phyloP scores from a whole-genome alignment of 2,113 vertebrate genomes.

The Sinocyclocheilus maitianheensis region DNA sequence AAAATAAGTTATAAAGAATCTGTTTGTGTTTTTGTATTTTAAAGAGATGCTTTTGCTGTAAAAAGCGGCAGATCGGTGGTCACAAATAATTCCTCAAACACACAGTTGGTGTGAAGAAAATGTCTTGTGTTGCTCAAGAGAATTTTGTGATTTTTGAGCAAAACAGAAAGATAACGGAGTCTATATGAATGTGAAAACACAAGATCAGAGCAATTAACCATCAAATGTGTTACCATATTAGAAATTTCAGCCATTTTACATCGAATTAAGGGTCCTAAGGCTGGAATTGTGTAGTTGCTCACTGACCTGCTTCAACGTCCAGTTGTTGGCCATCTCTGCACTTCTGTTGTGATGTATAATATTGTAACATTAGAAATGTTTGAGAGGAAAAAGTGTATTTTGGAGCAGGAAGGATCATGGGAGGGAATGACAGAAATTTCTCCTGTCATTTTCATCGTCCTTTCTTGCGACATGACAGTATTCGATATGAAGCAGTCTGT shows the following conservation, averaged over 20 bases:
- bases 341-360: slow-evolving; percentile 80
- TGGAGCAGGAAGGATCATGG: slow-evolving; percentile 60
- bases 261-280: slow-evolving; percentile 26
- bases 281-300: slow-evolving; percentile 74
- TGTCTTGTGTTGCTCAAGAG: background rate
- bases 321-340: slow-evolving; percentile 77
- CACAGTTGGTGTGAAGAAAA: slow-evolving; percentile 1
- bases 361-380: slow-evolving; percentile 78
- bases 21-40: slow-evolving; percentile 74
- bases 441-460: slow-evolving; percentile 74
- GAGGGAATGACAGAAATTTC: slow-evolving; percentile 64
- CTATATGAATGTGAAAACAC: slow-evolving; percentile 2
- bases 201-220: background rate
- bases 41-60: slow-evolving; percentile 42
- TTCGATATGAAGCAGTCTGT: slow-evolving; percentile 80
- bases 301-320: slow-evolving; percentile 74
- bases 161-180: background rate
- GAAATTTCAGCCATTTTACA: background rate
- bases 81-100: slow-evolving; percentile 4
- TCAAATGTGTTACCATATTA: background rate
- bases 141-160: background rate
- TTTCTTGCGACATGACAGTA: slow-evolving; percentile 80
- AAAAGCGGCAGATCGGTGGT: slow-evolving; percentile 11
- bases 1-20: slow-evolving; percentile 79
- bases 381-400: slow-evolving; percentile 64